A percentile compares a stretch with the other conserved stretches of the same genome.
Conservation (phyloP, 2,888 invertebrate genomes). For the Campoplex capitator region DNA sequence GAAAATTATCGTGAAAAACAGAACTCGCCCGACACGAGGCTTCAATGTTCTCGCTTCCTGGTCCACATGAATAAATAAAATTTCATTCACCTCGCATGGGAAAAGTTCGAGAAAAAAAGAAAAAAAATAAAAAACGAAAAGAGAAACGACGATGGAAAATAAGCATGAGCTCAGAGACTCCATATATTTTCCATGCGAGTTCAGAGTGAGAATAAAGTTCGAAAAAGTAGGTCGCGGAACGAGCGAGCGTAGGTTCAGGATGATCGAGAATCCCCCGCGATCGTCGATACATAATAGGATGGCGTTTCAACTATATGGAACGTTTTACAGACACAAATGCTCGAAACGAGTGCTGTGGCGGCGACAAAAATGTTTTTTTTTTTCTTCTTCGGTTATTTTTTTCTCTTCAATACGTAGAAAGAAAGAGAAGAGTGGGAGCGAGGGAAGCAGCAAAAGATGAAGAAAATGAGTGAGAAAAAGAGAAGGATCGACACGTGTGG, state of each 20-base stretch:
- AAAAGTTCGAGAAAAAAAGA: background rate
- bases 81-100: background rate
- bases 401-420: constrained; percentile 70
- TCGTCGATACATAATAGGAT: constrained; percentile 42
- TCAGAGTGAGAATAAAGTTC: constrained; percentile 50
- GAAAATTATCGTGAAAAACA: background rate
- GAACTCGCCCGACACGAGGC: background rate
- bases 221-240: constrained; percentile 63
- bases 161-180: constrained; percentile 51
- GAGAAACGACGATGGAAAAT: constrained; percentile 22
- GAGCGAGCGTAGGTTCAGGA: constrained; percentile 63
- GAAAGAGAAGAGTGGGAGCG: background rate
- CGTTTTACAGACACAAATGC: constrained; percentile 17
- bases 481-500: constrained; percentile 72
- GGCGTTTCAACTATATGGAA: constrained; percentile 34
- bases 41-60: background rate
- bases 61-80: background rate
- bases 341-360: constrained; percentile 44
- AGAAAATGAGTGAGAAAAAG: constrained; percentile 21
- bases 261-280: constrained; percentile 62
- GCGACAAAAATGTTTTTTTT: constrained; percentile 70
- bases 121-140: background rate
- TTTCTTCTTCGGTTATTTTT: constrained; percentile 71
- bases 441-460: background rate
- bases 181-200: constrained; percentile 22